Conservation (phyloP, 2,113 vertebrate genomes). For the Alligator sinensis region DNA sequence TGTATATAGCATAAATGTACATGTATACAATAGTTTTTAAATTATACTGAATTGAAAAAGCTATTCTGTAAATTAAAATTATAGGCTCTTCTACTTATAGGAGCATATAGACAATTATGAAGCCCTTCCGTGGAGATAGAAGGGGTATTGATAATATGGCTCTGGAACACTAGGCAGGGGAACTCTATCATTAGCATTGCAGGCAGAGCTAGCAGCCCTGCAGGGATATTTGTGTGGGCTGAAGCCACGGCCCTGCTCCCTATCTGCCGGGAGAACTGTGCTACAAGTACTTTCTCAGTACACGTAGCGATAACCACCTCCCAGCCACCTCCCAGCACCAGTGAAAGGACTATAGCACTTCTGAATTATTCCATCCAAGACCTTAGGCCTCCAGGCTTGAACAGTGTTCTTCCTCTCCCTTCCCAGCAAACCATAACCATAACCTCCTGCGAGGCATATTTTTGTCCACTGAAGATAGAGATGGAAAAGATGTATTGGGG, state of each 20-base stretch:
- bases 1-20: too few relatives aligned
- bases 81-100: fast-evolving
- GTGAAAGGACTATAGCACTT: not conserved
- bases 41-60: not conserved
- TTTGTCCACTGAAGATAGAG: not conserved
- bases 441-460: not conserved
- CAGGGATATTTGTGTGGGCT: not conserved
- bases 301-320: not conserved
- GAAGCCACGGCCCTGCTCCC: fast-evolving
- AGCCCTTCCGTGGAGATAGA: not conserved
- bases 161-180: not conserved
- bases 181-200: fast-evolving
- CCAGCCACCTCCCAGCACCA: not conserved
- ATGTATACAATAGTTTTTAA: not conserved
- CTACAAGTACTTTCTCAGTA: not conserved
- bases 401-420: not conserved
- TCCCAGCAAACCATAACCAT: not conserved
- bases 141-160: fast-evolving
- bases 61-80: not conserved
- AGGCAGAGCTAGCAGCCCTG: not conserved
- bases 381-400: not conserved
- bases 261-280: not conserved
- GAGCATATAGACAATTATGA: not conserved
- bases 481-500: slow-evolving; percentile 12
- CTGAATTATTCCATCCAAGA: not conserved